Conservation (phyloP, 2,113 vertebrate species). For the Pithys albifrons region DNA sequence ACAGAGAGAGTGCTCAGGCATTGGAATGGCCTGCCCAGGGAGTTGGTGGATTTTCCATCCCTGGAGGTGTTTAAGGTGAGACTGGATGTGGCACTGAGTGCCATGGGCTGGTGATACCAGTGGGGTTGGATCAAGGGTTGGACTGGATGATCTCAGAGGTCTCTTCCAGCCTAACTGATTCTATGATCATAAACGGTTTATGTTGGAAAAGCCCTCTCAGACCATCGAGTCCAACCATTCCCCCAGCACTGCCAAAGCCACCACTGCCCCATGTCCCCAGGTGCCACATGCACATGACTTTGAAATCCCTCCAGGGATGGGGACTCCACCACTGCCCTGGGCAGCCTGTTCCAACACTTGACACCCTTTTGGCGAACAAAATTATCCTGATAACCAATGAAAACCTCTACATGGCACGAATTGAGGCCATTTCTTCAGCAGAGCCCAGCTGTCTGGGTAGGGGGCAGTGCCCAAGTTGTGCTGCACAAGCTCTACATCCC, state of each 20-base stretch:
- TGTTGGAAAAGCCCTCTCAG: background rate
- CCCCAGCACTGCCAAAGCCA: background rate
- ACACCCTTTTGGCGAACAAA: background rate
- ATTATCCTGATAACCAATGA: background rate
- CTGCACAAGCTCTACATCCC: background rate
- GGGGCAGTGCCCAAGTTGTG: background rate
- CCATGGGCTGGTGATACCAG: too few species aligned
- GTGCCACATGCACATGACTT: background rate
- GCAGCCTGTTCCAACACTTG: background rate
- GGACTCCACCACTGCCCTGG: background rate
- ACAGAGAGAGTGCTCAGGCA: too few species aligned
- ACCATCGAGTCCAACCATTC: background rate
- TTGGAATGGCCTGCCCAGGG: too few species aligned
- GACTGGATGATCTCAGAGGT: too few species aligned
- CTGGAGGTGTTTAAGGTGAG: too few species aligned
- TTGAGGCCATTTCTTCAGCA: background rate
- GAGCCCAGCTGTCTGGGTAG: accelerated
- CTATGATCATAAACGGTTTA: background rate
- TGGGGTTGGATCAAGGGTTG: too few species aligned
- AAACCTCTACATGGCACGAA: background rate
- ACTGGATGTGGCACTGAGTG: too few species aligned
- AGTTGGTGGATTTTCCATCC: too few species aligned
- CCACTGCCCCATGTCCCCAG: background rate
- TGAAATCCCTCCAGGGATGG: background rate
- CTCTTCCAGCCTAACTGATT: too few species aligned